These are phyloP conservation scores for Neogale vison DNA, from an alignment of 2,113 vertebrate genomes.

Conservation along the genomic window DNA sequence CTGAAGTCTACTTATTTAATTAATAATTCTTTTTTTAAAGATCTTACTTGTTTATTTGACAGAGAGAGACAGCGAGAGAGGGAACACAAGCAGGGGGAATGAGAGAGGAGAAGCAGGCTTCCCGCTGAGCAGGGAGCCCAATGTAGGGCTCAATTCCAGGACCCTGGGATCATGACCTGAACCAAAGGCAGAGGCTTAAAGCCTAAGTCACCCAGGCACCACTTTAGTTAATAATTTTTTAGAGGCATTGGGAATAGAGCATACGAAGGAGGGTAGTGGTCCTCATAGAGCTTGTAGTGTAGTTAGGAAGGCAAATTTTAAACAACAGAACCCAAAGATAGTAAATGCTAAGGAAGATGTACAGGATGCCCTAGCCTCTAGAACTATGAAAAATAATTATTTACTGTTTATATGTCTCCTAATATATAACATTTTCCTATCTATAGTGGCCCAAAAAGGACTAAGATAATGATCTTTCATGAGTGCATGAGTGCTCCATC, in stretches of 20 bases:
- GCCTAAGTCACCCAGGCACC: too few relatives aligned
- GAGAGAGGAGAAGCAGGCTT: too few relatives aligned
- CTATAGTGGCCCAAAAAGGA: not conserved
- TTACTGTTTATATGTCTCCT: not conserved
- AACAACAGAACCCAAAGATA: not conserved
- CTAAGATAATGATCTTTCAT: not conserved
- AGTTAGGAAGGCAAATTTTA: not conserved
- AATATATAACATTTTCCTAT: not conserved
- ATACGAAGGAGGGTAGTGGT: not conserved
- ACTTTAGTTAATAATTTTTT: not conserved
- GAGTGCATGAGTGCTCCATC: not conserved
- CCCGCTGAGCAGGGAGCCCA: too few relatives aligned
- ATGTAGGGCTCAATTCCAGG: too few relatives aligned
- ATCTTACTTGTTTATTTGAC: too few relatives aligned
- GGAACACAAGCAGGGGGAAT: too few relatives aligned
- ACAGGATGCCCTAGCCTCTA: not conserved
- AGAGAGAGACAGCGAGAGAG: too few relatives aligned
- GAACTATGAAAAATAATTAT: not conserved
- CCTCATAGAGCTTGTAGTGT: not conserved
- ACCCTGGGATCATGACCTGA: too few relatives aligned
- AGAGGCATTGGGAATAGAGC: not conserved
- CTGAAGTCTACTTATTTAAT: not conserved
- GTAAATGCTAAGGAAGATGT: not conserved
- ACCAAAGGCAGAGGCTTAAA: too few relatives aligned
- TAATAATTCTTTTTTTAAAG: not conserved